Percentiles rank a stretch among this genome's conserved stretches.
Conservation (phyloP, 2,888 invertebrate species). For the Brachyptera putata region DNA sequence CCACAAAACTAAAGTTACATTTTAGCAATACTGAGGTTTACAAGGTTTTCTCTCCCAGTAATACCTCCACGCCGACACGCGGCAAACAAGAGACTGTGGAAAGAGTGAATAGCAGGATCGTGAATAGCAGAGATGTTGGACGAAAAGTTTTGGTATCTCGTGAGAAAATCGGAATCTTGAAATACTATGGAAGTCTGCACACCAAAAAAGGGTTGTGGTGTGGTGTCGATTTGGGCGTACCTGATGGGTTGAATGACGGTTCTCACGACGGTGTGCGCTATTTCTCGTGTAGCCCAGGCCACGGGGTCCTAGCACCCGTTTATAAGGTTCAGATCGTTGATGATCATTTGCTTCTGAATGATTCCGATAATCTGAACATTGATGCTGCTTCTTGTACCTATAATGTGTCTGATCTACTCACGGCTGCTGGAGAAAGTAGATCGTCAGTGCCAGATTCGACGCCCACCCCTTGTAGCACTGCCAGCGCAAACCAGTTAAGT, state of each 20-base stretch:
- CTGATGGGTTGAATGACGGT: conserved; percentile 54
- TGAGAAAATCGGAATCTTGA: conserved; percentile 50
- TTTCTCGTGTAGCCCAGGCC: conserved; percentile 54
- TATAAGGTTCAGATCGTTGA: conserved; percentile 47
- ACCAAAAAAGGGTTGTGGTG: conserved; percentile 58
- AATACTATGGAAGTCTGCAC: conserved; percentile 54
- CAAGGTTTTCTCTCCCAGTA: no score
- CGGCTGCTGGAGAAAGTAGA: no score
- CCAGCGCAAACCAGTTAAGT: conserved; percentile 18
- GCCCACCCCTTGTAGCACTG: conserved; percentile 20
- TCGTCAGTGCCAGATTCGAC: no score
- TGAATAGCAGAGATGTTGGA: conserved; percentile 41
- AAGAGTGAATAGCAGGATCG: no score
- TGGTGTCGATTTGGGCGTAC: conserved; percentile 56
- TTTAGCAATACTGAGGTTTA: no score
- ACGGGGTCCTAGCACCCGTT: conserved; percentile 61
- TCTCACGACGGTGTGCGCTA: conserved; percentile 56
- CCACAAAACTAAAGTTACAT: no score
- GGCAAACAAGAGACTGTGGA: no score
- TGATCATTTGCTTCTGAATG: no score
- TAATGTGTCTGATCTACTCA: no score
- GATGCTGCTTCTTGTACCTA: background rate
- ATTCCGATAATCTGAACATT: no score
- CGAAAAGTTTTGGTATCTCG: conserved; percentile 46
- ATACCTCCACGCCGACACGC: no score